Base-by-base conservation (phyloP, 2,113 vertebrate genomes). In the Ramphastos sulfuratus region DNA sequence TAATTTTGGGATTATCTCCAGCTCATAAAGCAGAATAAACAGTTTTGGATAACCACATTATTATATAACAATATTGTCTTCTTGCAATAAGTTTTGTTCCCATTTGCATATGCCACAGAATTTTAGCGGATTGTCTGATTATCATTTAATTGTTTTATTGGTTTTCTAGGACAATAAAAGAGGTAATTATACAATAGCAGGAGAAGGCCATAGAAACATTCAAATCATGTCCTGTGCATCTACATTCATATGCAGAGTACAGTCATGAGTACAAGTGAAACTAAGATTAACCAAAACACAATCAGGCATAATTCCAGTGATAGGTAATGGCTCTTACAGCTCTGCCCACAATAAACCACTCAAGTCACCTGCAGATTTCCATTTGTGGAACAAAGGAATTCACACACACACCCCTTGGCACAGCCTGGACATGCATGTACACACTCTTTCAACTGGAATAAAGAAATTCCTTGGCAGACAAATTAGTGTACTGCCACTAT, bases 1-100 rank as follows among this genome's bases (percentile, higher is more conserved):
- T 92, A 82, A 90, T 83, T 96, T 90, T 67, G 52, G 63, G 77
- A 92, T 96, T 89, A 91, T 86, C 94, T 94, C 70, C 63, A 94
- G 50, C 73, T 91, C 59, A 90, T 63, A 23, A 95, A 87, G 48
- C 50, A 90, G 72, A 88, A 91, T 77, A 92, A 94, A 90, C 63
- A 86, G 50, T 80, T 88, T 65, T 74, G 82, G 65, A 91, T 85
- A 95, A 90, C 87, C 76, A 88, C 70, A 63, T 66, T 66, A 82
- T 96, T 95, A 92, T 65, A 73, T 76, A 95, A 89, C 37, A 79
- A 82, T 52, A 76, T 33, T 84, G 61, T 44, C 61, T 75, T 84
- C 59, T 59, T 71, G 31, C 54, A 92, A 1, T 64, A 87, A 80
- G 19, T 90, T 94, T 72, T 74, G 17, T 72, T 78, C 65, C 73